These are phyloP conservation scores for Lordiphosa stackelbergi DNA, from an alignment of 1,140 invertebrate species.

Conservation along the genomic window DNA sequence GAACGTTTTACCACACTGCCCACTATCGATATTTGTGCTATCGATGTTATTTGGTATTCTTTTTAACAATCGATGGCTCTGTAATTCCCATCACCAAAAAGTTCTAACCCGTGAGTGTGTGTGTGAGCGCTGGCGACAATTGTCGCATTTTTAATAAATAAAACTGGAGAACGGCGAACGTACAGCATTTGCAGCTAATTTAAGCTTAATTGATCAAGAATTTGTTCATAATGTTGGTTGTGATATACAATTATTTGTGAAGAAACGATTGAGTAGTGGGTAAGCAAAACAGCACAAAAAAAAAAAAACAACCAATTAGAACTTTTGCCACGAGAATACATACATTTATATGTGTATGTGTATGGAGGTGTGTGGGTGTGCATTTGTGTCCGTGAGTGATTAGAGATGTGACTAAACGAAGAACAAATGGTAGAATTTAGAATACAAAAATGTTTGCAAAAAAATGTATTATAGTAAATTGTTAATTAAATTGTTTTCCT, in stretches of 20 bases:
- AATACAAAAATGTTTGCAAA: too few species aligned
- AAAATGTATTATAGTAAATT: too few species aligned
- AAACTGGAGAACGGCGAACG: slow-evolving; percentile 60
- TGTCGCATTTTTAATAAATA: slow-evolving; percentile 61
- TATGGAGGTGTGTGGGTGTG: slow-evolving; percentile 32
- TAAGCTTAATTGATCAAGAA: slow-evolving; percentile 71
- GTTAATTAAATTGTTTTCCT: too few species aligned
- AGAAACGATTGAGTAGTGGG: slow-evolving; percentile 61
- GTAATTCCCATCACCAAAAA: background rate
- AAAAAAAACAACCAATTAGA: slow-evolving; percentile 35
- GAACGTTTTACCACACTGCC: too few species aligned
- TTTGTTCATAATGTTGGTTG: slow-evolving; percentile 73
- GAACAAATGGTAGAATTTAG: too few species aligned
- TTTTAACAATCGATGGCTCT: too few species aligned
- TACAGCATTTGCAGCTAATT: slow-evolving; percentile 47
- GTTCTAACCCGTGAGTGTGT: slow-evolving; percentile 41
- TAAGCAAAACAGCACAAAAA: slow-evolving; percentile 32
- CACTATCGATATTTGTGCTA: too few species aligned
- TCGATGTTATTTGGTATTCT: too few species aligned
- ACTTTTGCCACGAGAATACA: slow-evolving; percentile 51
- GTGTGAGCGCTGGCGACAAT: slow-evolving; percentile 48
- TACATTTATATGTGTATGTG: slow-evolving; percentile 3
- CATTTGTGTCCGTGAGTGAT: slow-evolving; percentile 15
- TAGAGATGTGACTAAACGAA: slow-evolving; percentile 9
- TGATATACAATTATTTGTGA: slow-evolving; percentile 71